Evolutionary conservation across 2,888 invertebrate species (phyloP).

Genomic region (Cheilosia vulpina): DNA sequence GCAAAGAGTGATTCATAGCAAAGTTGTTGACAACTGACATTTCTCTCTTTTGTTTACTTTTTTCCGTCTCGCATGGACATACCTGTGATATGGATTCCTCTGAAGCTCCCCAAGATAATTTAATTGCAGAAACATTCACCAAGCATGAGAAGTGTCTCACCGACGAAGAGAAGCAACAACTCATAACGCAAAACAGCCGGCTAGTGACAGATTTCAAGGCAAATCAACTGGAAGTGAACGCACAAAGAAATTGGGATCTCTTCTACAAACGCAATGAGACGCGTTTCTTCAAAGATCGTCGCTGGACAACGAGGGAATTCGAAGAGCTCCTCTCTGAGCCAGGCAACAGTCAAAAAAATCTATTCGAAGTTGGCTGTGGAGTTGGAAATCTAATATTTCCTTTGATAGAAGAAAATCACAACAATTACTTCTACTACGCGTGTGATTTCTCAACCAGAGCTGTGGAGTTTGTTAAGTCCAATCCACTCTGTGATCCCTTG

Average conservation of each 20-base stretch:
- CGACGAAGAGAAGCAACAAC: constrained; percentile 86
- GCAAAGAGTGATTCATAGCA: neutral
- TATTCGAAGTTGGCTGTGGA: constrained; percentile 94
- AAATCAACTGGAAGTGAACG: constrained; percentile 90
- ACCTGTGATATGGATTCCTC: constrained; percentile 33
- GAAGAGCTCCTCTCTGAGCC: constrained; percentile 87
- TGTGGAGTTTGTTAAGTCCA: constrained; percentile 91
- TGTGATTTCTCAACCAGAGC: constrained; percentile 98
- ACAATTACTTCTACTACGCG: constrained; percentile 90
- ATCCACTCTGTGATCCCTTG: constrained; percentile 87
- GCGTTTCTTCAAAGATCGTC: constrained; percentile 96
- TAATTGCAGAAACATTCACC: constrained; percentile 76
- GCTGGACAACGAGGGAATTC: constrained; percentile 98
- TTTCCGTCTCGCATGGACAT: neutral
- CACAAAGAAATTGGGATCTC: constrained; percentile 96
- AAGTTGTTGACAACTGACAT: constrained; percentile 7
- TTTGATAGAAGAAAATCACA: constrained; percentile 90
- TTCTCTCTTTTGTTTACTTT: constrained; percentile 43
- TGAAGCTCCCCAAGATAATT: constrained; percentile 16
- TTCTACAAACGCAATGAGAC: constrained; percentile 98
- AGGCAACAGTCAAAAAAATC: constrained; percentile 83
- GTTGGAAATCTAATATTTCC: constrained; percentile 99
- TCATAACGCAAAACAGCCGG: constrained; percentile 88
- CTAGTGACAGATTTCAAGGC: constrained; percentile 90
- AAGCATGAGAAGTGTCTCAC: constrained; percentile 80